Base-by-base conservation (phyloP, 1,140 invertebrate genomes). In the Teleogryllus occipitalis region DNA sequence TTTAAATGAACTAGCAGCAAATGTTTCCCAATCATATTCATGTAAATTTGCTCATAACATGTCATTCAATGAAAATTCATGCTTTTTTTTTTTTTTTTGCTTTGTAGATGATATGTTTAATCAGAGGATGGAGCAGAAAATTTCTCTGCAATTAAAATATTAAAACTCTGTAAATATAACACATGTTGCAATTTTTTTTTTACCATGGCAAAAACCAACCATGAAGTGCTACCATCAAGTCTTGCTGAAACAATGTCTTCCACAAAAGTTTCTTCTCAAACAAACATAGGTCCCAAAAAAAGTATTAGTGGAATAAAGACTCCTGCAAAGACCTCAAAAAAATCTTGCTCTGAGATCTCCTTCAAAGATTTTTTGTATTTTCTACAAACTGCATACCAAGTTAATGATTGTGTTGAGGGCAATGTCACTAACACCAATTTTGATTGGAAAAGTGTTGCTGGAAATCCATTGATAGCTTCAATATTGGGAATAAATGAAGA, bases 321-420 rank as follows among this genome's bases (percentile, higher is more conserved):
- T 21, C 48, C 46, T 48, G 39, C 46, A 72, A 75, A 84, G 47
- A 82, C 85, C 81, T 82, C 85, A 84, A 86, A 84, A 79, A 80
- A 47, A 72, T 14, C 47, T 79, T 86, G 85, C 82, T 84, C 87
- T 1, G 87, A 91, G 79, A 89, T 92, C 80, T 89, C 91, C 0
- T 89, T 92, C 27, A 89, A 90, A 85, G 89, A 91, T 82, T 93
- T 93, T 85, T 90, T 93, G 81, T 91, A 92, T 83, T 92, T 93
- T 84, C 90, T 93, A 87, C 89, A 89, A 84, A 91, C 90, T 12
- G 91, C 91, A 4, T 93, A 93, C 86, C 91, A 92, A 85, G 86
- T 90, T 76, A 86, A 81, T 22, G 81, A 78, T 47, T 47, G 47
- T n/a, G 75, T 76, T 49, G 75, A 80, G 72, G 74, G 79, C n/a